Evolutionary conservation across 2,113 vertebrate genomes (phyloP).

Genomic region (Sturnus vulgaris): DNA sequence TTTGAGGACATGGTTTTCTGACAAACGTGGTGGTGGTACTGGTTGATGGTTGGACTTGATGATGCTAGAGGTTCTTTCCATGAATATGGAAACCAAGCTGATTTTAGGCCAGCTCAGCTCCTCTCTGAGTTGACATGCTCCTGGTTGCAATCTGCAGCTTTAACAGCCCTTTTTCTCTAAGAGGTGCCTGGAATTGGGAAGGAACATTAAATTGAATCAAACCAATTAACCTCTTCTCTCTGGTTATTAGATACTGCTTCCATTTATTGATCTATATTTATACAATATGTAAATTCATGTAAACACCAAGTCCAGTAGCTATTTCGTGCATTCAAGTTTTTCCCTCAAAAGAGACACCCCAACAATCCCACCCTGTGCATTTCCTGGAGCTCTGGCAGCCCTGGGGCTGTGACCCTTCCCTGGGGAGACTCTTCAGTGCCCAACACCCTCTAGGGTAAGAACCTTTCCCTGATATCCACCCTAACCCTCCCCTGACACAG

Average conservation of each 20-base stretch:
- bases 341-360: neutral
- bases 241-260: neutral
- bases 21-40: neutral
- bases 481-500: neutral
- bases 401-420: neutral
- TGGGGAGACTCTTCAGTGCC: neutral
- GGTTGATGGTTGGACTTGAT: neutral
- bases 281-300: neutral
- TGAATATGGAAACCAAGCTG: neutral
- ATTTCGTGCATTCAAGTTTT: neutral
- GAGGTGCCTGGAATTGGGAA: neutral
- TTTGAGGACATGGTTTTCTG: neutral
- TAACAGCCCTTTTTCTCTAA: neutral
- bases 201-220: neutral
- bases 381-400: neutral
- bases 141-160: neutral
- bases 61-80: neutral
- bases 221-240: neutral
- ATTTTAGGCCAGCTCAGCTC: neutral
- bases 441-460: neutral
- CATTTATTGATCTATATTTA: neutral
- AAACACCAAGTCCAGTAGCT: neutral
- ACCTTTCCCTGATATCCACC: accelerated
- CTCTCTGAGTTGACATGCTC: neutral
- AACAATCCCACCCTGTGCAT: neutral